Percentiles rank a stretch among this genome's conserved stretches.
These are phyloP conservation scores for Hybos culiciformis DNA, from an alignment of 2,888 invertebrate genomes.

Conservation along the genomic window DNA sequence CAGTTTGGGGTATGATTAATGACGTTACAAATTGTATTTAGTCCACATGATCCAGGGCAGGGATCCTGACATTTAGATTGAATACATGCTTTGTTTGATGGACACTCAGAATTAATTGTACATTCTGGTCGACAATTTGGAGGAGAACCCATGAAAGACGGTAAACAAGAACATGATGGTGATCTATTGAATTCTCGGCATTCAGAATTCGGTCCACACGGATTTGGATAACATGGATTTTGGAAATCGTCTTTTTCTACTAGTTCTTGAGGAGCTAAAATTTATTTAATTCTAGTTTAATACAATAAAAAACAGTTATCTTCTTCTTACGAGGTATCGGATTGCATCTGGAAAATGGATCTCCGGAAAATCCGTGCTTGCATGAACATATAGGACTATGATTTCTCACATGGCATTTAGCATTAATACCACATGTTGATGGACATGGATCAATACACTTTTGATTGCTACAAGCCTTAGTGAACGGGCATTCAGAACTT, in stretches of 20 bases:
- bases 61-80: conserved; percentile 58
- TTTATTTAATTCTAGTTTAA: no score
- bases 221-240: conserved; percentile 46
- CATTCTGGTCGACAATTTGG: conserved; percentile 63
- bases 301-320: conserved; percentile 3
- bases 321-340: conserved; percentile 17
- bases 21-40: conserved; percentile 47
- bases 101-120: conserved; percentile 55
- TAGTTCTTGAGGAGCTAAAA: conserved; percentile 3
- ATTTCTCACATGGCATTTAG: conserved; percentile 59
- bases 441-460: conserved; percentile 63
- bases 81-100: conserved; percentile 55
- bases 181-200: conserved; percentile 43
- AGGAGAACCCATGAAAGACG: conserved; percentile 49
- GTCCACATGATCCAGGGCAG: conserved; percentile 58
- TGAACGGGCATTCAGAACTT: conserved; percentile 53
- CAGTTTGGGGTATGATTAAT: conserved; percentile 58
- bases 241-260: conserved; percentile 17
- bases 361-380: conserved; percentile 43
- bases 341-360: conserved; percentile 48
- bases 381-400: conserved; percentile 53
- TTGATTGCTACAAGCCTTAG: conserved; percentile 54
- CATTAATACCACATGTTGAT: conserved; percentile 53
- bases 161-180: conserved; percentile 52
- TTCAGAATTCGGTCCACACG: conserved; percentile 51